Evolutionary conservation across 35 echinoderm and acorn worm species (phyloP), one percentile per base, ranked within the genome.

Genomic region (Ptychodera flava): DNA sequence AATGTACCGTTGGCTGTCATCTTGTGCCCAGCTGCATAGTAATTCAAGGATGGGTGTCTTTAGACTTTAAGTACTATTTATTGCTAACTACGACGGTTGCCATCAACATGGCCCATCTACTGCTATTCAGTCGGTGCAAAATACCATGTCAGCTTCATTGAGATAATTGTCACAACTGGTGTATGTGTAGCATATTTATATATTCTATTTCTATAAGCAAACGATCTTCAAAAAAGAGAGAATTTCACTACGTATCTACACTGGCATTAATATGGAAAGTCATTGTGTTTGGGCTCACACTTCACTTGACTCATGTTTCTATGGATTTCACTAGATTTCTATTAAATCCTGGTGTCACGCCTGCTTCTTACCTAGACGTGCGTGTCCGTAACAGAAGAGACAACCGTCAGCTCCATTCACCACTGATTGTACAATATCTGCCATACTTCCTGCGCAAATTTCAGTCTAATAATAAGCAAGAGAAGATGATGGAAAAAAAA

Each of bases 321-420:
- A n/a, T n/a, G n/a, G n/a, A n/a, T n/a, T n/a, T n/a, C n/a, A n/a
- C n/a, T n/a, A n/a, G n/a, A n/a, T n/a, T n/a, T n/a, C n/a, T n/a
- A n/a, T n/a, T n/a, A n/a, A n/a, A n/a, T n/a, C n/a, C n/a, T n/a
- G n/a, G n/a, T n/a, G n/a, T n/a, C n/a, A n/a, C n/a, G 22, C 22
- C 22, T 64, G 6, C 45, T 12, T 90, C 96, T 94, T 81, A 99
- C 96, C 96, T 15, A 99, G 80, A 88, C 91, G 85, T 35, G 96
- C 91, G 35, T 99, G 96, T 14, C 96, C 96, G 37, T 99, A 99
- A 77, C 92, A 92, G 86, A 99, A 99, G 32, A 99, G 91, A 82
- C 96, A 99, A 27, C 96, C 96, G 84, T 99, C 96, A 36, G 96
- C 96, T 36, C 96, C 96, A 88, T 94, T 99, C 22, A 99, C 96